Percentiles rank a stretch among this genome's conserved stretches.
Conservation (phyloP, 2,888 invertebrate species). For the Emmelina monodactyla region DNA sequence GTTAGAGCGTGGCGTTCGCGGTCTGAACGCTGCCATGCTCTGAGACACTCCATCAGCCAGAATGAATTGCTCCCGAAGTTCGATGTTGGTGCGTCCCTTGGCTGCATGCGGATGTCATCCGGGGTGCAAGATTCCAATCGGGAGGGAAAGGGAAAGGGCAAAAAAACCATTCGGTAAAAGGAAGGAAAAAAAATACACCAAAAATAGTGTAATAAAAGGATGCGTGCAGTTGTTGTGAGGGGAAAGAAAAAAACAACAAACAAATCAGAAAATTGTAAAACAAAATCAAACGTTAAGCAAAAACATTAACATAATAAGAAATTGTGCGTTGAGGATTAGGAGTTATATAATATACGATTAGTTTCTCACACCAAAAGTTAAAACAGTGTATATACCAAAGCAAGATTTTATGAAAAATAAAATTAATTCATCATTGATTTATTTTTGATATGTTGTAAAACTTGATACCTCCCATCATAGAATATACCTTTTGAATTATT, state of each 20-base stretch:
- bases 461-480: no score
- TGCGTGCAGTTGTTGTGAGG: conserved; percentile 58
- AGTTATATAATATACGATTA: conserved; percentile 52
- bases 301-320: conserved; percentile 32
- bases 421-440: not conserved
- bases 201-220: conserved; percentile 46
- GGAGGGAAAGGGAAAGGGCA: conserved; percentile 30
- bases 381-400: conserved; percentile 33
- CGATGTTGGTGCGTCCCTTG: conserved; percentile 99
- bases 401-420: conserved; percentile 24
- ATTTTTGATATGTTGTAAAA: not conserved
- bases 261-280: conserved; percentile 44
- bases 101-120: conserved; percentile 77
- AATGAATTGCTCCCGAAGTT: conserved; percentile 98
- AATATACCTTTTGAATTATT: no score
- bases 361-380: conserved; percentile 54
- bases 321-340: conserved; percentile 59
- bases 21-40: conserved; percentile 98
- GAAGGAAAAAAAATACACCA: conserved; percentile 49
- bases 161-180: conserved; percentile 56
- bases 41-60: conserved; percentile 98
- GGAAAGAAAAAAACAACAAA: conserved; percentile 34
- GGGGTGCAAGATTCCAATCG: conserved; percentile 45
- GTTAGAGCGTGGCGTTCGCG: conserved; percentile 88
- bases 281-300: conserved; percentile 54